These are phyloP conservation scores for Eurosta solidaginis DNA, from an alignment of 1,140 invertebrate genomes.

Conservation along the genomic window DNA sequence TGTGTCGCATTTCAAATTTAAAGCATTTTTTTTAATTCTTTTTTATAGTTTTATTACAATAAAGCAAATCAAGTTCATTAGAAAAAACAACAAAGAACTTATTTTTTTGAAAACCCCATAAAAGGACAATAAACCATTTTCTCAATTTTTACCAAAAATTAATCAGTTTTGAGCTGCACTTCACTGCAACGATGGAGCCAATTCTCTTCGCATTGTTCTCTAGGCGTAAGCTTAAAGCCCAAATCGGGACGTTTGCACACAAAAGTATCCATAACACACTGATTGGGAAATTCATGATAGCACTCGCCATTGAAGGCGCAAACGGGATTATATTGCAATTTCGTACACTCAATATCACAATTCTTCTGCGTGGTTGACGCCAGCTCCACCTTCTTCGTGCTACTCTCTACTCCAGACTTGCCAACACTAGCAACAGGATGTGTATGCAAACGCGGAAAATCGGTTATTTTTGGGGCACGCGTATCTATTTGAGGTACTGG, in stretches of 20 bases:
- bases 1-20: too few species aligned
- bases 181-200: conserved; percentile 38
- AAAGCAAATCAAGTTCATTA: too few species aligned
- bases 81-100: too few species aligned
- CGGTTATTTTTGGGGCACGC: not conserved
- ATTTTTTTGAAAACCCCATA: too few species aligned
- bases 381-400: not conserved
- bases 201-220: conserved; percentile 31
- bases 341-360: conserved; percentile 51
- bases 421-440: not conserved
- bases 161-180: conserved; percentile 10
- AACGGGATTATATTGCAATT: conserved; percentile 44
- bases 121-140: too few species aligned
- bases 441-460: not conserved
- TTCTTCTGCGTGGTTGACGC: not conserved
- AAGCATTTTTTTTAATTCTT: too few species aligned
- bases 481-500: not conserved
- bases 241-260: conserved; percentile 46
- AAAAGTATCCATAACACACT: conserved; percentile 52
- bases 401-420: not conserved
- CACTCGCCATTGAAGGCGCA: conserved; percentile 52
- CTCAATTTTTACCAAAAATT: not conserved
- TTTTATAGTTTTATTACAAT: too few species aligned
- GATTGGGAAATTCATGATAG: conserved; percentile 47
- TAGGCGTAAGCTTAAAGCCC: conserved; percentile 38